Evolutionary conservation across 1,140 invertebrate species (phyloP).

Genomic region (Micrasema longulum): DNA sequence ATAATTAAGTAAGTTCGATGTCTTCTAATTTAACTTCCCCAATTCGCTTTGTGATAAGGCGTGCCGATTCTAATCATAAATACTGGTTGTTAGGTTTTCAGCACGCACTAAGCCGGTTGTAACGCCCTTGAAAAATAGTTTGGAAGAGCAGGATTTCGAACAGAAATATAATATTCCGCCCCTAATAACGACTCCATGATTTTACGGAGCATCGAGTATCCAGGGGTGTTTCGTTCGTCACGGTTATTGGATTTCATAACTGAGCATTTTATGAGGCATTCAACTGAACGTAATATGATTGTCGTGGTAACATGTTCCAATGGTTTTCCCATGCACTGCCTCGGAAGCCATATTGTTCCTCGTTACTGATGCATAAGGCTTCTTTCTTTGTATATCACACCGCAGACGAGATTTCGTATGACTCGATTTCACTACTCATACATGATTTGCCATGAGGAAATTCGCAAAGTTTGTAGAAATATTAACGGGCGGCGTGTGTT

Average conservation of each 20-base stretch:
- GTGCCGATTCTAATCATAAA: slow-evolving; percentile 14
- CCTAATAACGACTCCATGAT: not conserved
- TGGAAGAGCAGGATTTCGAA: not conserved
- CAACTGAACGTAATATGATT: not conserved
- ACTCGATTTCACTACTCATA: too few species aligned
- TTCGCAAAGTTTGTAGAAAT: too few species aligned
- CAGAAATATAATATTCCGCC: not conserved
- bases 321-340: slow-evolving; percentile 5
- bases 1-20: slow-evolving; percentile 20
- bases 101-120: not conserved
- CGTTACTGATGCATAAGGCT: slow-evolving; percentile 1
- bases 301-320: not conserved
- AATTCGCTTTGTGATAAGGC: slow-evolving; percentile 18
- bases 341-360: slow-evolving; percentile 15
- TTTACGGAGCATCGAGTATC: not conserved
- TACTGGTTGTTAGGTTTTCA: not conserved
- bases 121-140: not conserved
- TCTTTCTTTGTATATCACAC: slow-evolving; percentile 14
- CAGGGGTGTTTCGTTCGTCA: not conserved
- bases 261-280: not conserved
- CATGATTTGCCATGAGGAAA: not conserved
- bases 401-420: too few species aligned
- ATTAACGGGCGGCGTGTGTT: not conserved
- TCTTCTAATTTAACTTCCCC: slow-evolving; percentile 15
- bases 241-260: not conserved